Conservation (phyloP, 2,113 vertebrate species). For the Zosterops lateralis region DNA sequence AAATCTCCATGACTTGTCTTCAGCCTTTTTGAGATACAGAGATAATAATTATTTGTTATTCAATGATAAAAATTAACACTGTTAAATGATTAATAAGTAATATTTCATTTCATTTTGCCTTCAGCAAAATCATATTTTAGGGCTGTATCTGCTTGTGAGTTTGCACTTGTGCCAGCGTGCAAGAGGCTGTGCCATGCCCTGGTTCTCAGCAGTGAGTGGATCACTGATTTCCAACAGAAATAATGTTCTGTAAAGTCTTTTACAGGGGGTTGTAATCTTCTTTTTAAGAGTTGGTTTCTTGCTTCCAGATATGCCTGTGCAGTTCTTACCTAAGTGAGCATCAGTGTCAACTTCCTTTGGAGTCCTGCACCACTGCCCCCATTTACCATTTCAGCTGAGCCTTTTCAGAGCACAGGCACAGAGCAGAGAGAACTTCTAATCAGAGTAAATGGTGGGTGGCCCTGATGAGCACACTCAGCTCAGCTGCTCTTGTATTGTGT, state of each 20-base stretch:
- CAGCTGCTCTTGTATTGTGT: neutral
- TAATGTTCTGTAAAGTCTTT: neutral
- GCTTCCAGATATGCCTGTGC: neutral
- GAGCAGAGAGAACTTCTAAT: neutral
- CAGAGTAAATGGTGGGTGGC: neutral
- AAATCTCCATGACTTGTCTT: neutral
- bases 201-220: neutral
- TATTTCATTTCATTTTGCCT: neutral
- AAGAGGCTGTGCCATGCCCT: neutral
- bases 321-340: neutral
- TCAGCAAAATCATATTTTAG: rapidly evolving
- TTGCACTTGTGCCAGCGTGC: neutral
- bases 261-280: neutral
- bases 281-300: neutral
- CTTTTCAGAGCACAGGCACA: neutral
- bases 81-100: neutral
- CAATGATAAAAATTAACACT: neutral
- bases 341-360: neutral
- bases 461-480: neutral
- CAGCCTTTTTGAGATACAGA: neutral
- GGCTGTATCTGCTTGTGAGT: neutral
- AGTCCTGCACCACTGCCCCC: neutral
- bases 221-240: too few species aligned
- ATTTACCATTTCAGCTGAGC: neutral
- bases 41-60: neutral